phyloP scores from a whole-genome alignment of 2,113 vertebrate genomes.

The Stigmatopora argus region DNA sequence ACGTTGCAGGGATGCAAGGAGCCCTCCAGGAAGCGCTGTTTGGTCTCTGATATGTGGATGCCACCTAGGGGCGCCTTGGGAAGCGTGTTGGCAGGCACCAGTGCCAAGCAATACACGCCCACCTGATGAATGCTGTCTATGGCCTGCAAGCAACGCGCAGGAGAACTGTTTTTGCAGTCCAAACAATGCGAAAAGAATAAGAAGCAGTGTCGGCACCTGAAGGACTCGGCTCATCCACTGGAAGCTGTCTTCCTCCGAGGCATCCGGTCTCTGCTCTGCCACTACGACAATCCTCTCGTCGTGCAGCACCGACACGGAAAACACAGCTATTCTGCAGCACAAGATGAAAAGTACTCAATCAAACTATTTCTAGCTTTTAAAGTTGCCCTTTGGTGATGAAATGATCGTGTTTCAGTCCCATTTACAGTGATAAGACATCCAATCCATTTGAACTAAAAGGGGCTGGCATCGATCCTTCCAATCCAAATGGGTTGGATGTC shows the following conservation, averaged over 20 bases:
- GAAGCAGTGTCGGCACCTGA: conserved; percentile 71
- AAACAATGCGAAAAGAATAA: neutral
- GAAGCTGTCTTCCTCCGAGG: conserved; percentile 95
- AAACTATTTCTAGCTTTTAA: conserved; percentile 26
- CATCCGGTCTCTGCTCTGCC: conserved; percentile 91
- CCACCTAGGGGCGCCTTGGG: conserved; percentile 92
- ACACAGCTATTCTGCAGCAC: conserved; percentile 86
- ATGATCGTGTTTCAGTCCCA: too few relatives aligned
- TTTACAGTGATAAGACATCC: too few relatives aligned
- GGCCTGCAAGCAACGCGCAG: conserved; percentile 66
- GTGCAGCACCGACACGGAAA: conserved; percentile 86
- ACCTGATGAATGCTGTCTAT: conserved; percentile 98
- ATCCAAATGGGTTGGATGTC: neutral
- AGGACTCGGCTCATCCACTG: conserved; percentile 98
- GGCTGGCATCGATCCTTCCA: too few relatives aligned
- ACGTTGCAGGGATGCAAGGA: conserved; percentile 90
- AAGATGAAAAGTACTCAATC: conserved; percentile 11
- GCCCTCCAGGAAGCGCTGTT: conserved; percentile 92
- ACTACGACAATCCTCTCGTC: conserved; percentile 93
- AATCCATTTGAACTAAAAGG: too few relatives aligned
- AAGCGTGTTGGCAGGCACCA: conserved; percentile 95
- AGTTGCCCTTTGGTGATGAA: conserved; percentile 27
- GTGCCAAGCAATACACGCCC: conserved; percentile 89
- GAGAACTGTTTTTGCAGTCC: neutral
- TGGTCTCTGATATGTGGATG: conserved; percentile 93